These are phyloP conservation scores for Homalodisca vitripennis DNA, from an alignment of 1,140 invertebrate species.

Conservation along the genomic window DNA sequence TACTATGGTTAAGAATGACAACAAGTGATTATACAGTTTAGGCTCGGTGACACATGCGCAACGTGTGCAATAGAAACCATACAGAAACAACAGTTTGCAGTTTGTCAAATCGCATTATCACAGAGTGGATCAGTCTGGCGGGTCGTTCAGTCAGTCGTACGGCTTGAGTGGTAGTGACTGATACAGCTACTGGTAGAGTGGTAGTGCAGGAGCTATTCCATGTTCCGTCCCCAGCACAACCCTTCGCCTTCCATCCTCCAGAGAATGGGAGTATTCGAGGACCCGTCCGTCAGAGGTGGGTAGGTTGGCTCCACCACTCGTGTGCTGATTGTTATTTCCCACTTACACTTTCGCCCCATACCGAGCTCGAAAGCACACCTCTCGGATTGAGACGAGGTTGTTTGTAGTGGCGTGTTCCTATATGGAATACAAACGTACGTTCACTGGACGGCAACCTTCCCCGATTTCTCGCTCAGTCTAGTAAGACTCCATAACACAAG, in stretches of 20 bases:
- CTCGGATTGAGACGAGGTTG: too few relatives aligned
- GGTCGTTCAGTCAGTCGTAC: background rate
- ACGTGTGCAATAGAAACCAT: slow-evolving; percentile 10
- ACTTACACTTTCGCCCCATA: too few relatives aligned
- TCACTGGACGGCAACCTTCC: too few relatives aligned
- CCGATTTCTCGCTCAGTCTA: too few relatives aligned
- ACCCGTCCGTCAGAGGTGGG: slow-evolving; percentile 7
- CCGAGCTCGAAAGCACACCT: too few relatives aligned
- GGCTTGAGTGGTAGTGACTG: background rate
- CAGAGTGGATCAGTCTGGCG: background rate
- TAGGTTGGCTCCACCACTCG: background rate
- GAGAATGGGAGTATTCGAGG: slow-evolving; percentile 23
- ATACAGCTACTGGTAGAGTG: background rate
- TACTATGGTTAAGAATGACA: too few relatives aligned
- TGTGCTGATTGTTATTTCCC: too few relatives aligned
- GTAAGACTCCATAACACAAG: too few relatives aligned
- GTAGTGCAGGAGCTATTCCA: background rate
- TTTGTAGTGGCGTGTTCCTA: too few relatives aligned
- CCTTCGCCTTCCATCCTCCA: slow-evolving; percentile 24
- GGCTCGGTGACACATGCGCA: too few relatives aligned
- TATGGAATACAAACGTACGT: too few relatives aligned
- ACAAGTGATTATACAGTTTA: too few relatives aligned
- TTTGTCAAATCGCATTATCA: background rate
- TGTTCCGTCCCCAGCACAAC: background rate
- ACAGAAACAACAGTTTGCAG: slow-evolving; percentile 20